phyloP scores from a whole-genome alignment of 2,888 invertebrate species.

The Tetranychus truncatus region DNA sequence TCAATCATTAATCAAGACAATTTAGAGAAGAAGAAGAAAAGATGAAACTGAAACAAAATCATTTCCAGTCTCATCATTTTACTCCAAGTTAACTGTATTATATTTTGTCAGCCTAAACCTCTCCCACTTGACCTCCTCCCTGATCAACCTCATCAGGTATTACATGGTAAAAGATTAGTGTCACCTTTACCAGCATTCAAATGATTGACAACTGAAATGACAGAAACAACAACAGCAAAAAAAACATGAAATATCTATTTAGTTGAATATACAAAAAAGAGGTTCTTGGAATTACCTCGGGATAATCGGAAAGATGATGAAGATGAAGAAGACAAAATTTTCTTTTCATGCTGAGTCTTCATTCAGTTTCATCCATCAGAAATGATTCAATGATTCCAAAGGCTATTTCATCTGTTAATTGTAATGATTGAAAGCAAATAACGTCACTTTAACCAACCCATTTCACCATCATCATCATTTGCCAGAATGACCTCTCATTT shows the following conservation, averaged over 20 bases:
- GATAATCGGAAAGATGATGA: not conserved
- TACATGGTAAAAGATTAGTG: not conserved
- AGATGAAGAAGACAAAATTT: not conserved
- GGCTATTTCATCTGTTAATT: not conserved
- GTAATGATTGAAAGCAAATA: not conserved
- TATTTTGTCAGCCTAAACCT: not conserved
- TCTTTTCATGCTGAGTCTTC: not conserved
- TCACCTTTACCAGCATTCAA: not conserved
- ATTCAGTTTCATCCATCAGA: not conserved
- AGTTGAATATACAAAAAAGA: not conserved
- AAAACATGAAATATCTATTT: not conserved
- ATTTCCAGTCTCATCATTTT: not conserved
- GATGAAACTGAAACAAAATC: no score
- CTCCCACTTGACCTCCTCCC: not conserved
- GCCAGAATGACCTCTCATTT: not conserved
- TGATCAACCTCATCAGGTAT: not conserved
- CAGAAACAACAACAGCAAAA: not conserved
- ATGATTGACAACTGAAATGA: not conserved
- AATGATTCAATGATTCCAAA: constrained; percentile 1
- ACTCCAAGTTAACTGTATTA: not conserved
- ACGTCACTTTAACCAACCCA: not conserved
- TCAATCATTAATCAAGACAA: not conserved
- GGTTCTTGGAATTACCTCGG: not conserved
- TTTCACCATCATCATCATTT: not conserved
- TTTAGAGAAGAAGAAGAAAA: not conserved